phyloP scores from a whole-genome alignment of 2,888 invertebrate genomes.

The Phyto melanocephala region DNA sequence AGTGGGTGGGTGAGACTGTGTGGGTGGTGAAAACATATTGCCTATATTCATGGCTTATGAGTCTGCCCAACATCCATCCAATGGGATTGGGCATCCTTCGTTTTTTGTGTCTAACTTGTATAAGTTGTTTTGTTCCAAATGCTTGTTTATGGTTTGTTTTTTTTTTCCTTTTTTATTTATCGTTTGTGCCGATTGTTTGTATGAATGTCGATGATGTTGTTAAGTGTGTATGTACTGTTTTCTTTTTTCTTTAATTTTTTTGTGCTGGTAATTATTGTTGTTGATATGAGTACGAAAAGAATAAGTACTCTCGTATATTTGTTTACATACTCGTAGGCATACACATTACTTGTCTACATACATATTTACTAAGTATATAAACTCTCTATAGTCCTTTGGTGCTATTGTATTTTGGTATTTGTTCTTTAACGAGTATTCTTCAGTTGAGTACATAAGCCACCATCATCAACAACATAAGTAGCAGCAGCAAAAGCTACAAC shows the following conservation, averaged over 20 bases:
- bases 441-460: constrained; percentile 59
- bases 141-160: constrained; percentile 9
- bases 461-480: constrained; percentile 34
- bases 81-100: constrained; percentile 61
- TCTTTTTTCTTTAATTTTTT: neutral
- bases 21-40: neutral
- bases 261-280: neutral
- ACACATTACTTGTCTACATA: neutral
- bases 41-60: neutral
- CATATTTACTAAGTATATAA: constrained; percentile 20
- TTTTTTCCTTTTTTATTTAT: neutral
- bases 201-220: neutral
- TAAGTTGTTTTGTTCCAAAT: constrained; percentile 16
- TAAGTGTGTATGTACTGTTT: constrained; percentile 5
- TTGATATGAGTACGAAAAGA: neutral
- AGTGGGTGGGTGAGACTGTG: constrained; percentile 33
- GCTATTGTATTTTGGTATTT: constrained; percentile 59
- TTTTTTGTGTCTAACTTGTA: neutral
- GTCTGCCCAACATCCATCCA: constrained; percentile 54
- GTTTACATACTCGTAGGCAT: constrained; percentile 17
- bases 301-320: constrained; percentile 22
- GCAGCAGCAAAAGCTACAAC: constrained; percentile 4
- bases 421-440: constrained; percentile 59
- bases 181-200: neutral
- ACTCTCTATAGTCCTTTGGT: constrained; percentile 52